Base-by-base conservation (phyloP, 2,888 invertebrate species). In the Drosophila suboccidentalis region DNA sequence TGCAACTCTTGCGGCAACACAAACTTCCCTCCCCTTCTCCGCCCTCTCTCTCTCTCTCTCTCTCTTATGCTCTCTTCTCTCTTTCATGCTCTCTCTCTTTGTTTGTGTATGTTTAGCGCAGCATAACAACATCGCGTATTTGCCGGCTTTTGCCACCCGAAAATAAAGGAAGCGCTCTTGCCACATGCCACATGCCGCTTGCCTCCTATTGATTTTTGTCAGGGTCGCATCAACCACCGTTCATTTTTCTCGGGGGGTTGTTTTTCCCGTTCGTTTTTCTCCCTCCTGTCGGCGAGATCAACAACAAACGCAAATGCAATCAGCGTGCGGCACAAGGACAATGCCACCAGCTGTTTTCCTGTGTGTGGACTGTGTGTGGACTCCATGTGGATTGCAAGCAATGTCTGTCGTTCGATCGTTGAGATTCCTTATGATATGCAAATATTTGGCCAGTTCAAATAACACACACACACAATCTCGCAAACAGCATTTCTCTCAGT, bases 1-100 rank as follows among this genome's bases (percentile, higher is more conserved):
- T 87, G 87, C 87, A 84, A 84, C 85, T 82, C 78, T 80, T 75
- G 80, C 66, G 71, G 76, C 75, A 66, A 60, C 57, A 46, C 57
- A 72, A 46, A 67, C 59, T 60, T 53, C 75, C 75, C 47, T 41
- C 22, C 39, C 46, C 46, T 5, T 10, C 44, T 22, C 19, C 10
- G 15, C 1, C 1, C 51, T 32, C 15, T 41, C 39, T 36, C 46
- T 38, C 2, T 53, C 1, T 0, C 51, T 32, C 15, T 41, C 39
- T 36, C 46, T 38, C 2, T 53, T 13, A 15, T 26, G n/a, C 49
- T 59, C 39, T 49, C 47, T 26, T 43, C 19, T 19, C 26, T 10
- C n/a, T 39, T 15, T 55, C 22, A 26, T 26, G n/a, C 17, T 46
- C 34, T 43, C 34, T 19, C 26, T 11, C 15, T 39, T 17, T 55